phyloP scores from a whole-genome alignment of 2,888 invertebrate genomes.

The Polyploca ridens region DNA sequence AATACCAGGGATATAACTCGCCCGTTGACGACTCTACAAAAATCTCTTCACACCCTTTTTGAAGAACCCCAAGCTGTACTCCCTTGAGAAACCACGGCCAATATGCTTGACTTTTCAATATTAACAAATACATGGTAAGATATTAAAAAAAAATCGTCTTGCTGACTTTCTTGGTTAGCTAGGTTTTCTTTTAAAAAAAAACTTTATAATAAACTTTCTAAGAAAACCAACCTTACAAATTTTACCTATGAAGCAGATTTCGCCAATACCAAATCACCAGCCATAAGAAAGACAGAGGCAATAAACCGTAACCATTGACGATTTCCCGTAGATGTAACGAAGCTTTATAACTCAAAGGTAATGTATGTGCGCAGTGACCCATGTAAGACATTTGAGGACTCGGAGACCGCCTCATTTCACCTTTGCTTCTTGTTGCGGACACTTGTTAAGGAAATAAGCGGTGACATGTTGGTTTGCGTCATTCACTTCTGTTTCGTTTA shows the following conservation, averaged over 20 bases:
- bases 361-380: conserved; percentile 18
- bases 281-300: neutral
- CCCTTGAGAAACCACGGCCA: too few relatives aligned
- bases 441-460: neutral
- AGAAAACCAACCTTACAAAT: neutral
- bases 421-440: conserved; percentile 7
- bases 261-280: neutral
- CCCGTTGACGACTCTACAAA: too few relatives aligned
- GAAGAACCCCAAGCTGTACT: too few relatives aligned
- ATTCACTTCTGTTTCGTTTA: neutral
- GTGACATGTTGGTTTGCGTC: neutral
- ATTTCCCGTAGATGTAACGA: conserved; percentile 16
- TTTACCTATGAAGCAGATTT: neutral
- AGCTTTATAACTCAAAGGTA: conserved; percentile 15
- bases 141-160: too few relatives aligned
- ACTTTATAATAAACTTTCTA: too few relatives aligned
- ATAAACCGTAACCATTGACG: conserved; percentile 3
- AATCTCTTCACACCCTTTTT: too few relatives aligned
- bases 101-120: too few relatives aligned
- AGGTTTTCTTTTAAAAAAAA: too few relatives aligned
- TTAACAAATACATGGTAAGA: too few relatives aligned
- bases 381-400: conserved; percentile 11
- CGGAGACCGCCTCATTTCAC: conserved; percentile 7
- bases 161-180: too few relatives aligned
- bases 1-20: too few relatives aligned